phyloP scores from a whole-genome alignment of 2,888 invertebrate species.

The Mycalesis mineus region DNA sequence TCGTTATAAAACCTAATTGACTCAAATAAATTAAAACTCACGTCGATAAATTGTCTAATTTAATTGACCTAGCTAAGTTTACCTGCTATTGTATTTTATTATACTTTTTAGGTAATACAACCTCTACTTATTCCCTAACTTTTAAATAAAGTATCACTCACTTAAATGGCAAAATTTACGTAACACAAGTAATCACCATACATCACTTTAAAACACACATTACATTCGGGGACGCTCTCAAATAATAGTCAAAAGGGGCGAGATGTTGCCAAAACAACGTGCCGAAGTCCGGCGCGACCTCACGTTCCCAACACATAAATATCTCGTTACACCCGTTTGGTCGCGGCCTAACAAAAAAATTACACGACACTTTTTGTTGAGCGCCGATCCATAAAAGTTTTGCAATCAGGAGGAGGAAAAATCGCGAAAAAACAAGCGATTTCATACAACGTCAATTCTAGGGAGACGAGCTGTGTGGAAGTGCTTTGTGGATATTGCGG shows the following conservation, averaged over 20 bases:
- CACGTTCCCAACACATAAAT: conserved; percentile 57
- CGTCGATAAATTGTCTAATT: too few relatives aligned
- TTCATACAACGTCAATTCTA: conserved; percentile 35
- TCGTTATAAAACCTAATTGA: too few relatives aligned
- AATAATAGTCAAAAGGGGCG: conserved; percentile 42
- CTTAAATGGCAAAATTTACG: conserved; percentile 9
- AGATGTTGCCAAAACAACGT: conserved; percentile 40
- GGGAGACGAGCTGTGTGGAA: conserved; percentile 10
- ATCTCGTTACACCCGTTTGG: conserved; percentile 56
- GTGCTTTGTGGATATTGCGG: conserved; percentile 15
- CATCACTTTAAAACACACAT: conserved; percentile 26
- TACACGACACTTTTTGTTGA: conserved; percentile 51
- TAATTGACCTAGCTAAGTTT: too few relatives aligned
- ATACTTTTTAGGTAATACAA: too few relatives aligned
- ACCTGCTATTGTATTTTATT: too few relatives aligned
- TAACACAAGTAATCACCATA: conserved; percentile 18
- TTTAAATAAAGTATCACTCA: background rate
- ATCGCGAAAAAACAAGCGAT: conserved; percentile 51
- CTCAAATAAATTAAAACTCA: too few relatives aligned
- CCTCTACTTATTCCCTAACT: background rate
- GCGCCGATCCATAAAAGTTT: conserved; percentile 53
- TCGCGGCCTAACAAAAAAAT: conserved; percentile 48
- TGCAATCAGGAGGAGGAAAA: conserved; percentile 56
- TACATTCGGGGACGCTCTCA: conserved; percentile 34
- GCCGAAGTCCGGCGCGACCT: conserved; percentile 48